phyloP scores from a whole-genome alignment of 2,113 vertebrate genomes.

The Pao palembangensis region DNA sequence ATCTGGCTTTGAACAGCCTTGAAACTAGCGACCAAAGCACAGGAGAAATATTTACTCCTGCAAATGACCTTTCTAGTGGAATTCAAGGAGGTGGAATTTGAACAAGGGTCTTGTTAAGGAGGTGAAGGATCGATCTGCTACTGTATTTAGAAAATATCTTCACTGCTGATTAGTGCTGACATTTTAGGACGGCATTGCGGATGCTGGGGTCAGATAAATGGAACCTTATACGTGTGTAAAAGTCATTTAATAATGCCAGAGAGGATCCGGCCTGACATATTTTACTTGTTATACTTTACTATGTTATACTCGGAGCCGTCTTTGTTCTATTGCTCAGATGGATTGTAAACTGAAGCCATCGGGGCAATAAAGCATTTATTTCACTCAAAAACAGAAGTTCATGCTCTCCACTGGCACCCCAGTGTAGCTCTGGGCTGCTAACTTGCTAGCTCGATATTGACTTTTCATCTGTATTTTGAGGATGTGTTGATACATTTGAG shows the following conservation, averaged over 20 bases:
- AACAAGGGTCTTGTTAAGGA: neutral
- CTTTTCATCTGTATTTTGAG: no score
- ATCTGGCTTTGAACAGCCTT: conserved; percentile 9
- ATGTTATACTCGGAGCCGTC: no score
- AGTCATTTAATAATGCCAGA: conserved; percentile 11
- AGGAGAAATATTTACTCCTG: conserved; percentile 1
- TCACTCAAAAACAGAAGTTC: no score
- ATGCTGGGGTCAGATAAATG: conserved; percentile 12
- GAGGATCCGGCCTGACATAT: neutral
- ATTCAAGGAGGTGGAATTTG: neutral
- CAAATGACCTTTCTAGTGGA: conserved; percentile 12
- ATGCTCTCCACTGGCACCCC: no score
- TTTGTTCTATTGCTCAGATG: no score
- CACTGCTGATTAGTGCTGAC: conserved; percentile 2
- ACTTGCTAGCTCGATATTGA: no score
- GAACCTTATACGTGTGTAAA: conserved; percentile 6
- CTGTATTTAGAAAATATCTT: neutral
- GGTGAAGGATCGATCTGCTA: conserved; percentile 5
- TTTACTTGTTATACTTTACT: no score
- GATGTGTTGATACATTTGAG: no score
- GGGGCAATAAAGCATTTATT: no score
- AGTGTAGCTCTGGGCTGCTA: no score
- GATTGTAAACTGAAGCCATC: no score
- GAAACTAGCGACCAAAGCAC: conserved; percentile 3
- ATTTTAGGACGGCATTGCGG: neutral